Base-by-base conservation (phyloP, 2,888 invertebrate genomes). In the Pterobdella sp. region DNA sequence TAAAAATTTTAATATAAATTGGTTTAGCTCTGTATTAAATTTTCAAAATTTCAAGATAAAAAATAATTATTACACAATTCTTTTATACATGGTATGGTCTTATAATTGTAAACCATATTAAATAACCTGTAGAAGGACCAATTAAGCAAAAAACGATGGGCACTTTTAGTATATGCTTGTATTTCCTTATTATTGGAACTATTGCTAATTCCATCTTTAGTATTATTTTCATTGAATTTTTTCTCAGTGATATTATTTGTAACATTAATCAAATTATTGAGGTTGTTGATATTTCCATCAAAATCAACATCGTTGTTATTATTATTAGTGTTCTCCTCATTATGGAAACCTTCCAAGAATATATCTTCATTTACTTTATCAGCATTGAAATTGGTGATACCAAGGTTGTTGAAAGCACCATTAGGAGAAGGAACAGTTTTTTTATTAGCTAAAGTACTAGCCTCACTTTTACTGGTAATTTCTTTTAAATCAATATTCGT, bases 81-180 rank as follows among this genome's bases (percentile, higher is more conserved):
- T 18, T 18, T 49, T 49, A 49, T 49, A 49, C 14, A 49, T 49
- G n/a, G n/a, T 18, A 49, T 49, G 14, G n/a, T 49, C 14, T 18
- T 18, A 49, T 18, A 49, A 49, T 49, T 18, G n/a, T 49, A 49
- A 49, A 18, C 52, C n/a, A 49, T 18, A 18, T 49, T 4, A 35
- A 1, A 34, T 10, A 10, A 74, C 74, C 72, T 68, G 49, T 68
- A 74, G 1, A 67, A 72, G 1, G 74, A 68, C 74, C 74, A 74
- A 29, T 67, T 72, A 32, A 67, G 68, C 2, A 72, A 67, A 1
- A 74, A 67, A 22, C 42, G 64, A n/a, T 49, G 72, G 0, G 74
- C 74, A n/a, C 49, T 63, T n/a, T 67, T 73, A 34, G 67, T 36
- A 42, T 73, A 74, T 26, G 34, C 68, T 56, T 68, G n/a, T n/a